Evolutionary conservation across 2,797 vertebrate genomes (phyloP).

Genomic region (Sparidentex hasta): DNA sequence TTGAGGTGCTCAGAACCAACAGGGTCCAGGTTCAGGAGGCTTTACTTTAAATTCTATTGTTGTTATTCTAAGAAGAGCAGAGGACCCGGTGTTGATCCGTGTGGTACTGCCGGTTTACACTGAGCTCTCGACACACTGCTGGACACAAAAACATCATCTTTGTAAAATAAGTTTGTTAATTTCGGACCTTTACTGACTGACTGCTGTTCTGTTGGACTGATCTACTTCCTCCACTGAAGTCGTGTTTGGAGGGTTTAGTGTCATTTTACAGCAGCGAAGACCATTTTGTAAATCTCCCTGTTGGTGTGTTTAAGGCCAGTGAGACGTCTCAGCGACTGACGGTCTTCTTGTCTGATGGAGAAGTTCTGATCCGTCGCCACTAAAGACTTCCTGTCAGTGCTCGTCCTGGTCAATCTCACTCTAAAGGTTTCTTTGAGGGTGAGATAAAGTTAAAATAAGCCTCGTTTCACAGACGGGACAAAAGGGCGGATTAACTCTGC

Average conservation of each 20-base stretch:
- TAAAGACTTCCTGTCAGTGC: not conserved
- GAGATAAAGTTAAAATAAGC: constrained; percentile 33
- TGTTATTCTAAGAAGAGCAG: not conserved
- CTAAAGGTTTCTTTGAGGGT: constrained; percentile 17
- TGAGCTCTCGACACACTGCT: no score
- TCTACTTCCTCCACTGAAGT: no score
- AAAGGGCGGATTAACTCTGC: constrained; percentile 58
- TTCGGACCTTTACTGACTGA: no score
- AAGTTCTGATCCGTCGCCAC: not conserved
- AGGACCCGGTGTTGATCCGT: not conserved
- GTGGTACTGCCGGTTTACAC: not conserved
- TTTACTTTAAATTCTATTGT: not conserved
- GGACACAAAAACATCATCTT: no score
- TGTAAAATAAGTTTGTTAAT: no score
- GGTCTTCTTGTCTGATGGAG: not conserved
- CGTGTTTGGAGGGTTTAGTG: not conserved
- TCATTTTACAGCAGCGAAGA: not conserved
- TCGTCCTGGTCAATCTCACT: not conserved
- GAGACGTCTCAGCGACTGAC: not conserved
- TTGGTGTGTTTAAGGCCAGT: not conserved
- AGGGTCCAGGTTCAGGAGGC: not conserved
- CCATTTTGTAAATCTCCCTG: not conserved
- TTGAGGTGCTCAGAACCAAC: no score
- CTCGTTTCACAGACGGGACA: constrained; percentile 15
- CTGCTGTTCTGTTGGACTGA: no score